Conservation (phyloP, 2,113 vertebrate genomes). For the Syngnathus floridae region DNA sequence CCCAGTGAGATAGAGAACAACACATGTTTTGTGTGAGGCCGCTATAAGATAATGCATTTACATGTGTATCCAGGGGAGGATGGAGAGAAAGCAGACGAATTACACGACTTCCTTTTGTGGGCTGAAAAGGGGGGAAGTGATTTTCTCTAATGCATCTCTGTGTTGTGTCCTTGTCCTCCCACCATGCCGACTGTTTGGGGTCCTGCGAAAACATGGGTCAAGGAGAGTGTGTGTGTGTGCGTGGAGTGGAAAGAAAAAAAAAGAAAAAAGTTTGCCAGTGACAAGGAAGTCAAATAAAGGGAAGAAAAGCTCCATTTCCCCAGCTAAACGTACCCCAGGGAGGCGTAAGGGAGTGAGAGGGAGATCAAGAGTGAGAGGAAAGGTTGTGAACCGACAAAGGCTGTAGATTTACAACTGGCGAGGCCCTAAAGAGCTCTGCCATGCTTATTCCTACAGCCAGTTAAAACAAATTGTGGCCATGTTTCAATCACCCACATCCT, state of each 20-base stretch:
- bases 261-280: slow-evolving; percentile 35
- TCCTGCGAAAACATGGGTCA: slow-evolving; percentile 54
- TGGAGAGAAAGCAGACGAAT: slow-evolving; percentile 45
- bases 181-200: slow-evolving; percentile 36
- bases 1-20: background rate
- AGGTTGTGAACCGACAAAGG: slow-evolving; percentile 63
- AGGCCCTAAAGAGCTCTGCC: slow-evolving; percentile 54
- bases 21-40: slow-evolving; percentile 22
- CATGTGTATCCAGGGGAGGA: slow-evolving; percentile 31
- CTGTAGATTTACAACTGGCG: slow-evolving; percentile 66
- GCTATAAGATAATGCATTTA: slow-evolving; percentile 34
- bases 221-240: slow-evolving; percentile 27
- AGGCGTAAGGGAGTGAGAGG: slow-evolving; percentile 54
- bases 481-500: slow-evolving; percentile 63
- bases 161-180: slow-evolving; percentile 65
- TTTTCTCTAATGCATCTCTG: slow-evolving; percentile 65
- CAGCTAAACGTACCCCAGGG: slow-evolving; percentile 64
- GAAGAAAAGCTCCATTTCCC: slow-evolving; percentile 66
- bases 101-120: slow-evolving; percentile 52
- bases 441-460: slow-evolving; percentile 72
- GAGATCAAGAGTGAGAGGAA: slow-evolving; percentile 45
- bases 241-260: slow-evolving; percentile 1
- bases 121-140: slow-evolving; percentile 53
- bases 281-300: slow-evolving; percentile 65
- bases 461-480: slow-evolving; percentile 71